A percentile compares a stretch with the other conserved stretches of the same genome.
These are phyloP conservation scores for Drosophila auraria DNA, from an alignment of 1,140 invertebrate genomes.

Conservation along the genomic window DNA sequence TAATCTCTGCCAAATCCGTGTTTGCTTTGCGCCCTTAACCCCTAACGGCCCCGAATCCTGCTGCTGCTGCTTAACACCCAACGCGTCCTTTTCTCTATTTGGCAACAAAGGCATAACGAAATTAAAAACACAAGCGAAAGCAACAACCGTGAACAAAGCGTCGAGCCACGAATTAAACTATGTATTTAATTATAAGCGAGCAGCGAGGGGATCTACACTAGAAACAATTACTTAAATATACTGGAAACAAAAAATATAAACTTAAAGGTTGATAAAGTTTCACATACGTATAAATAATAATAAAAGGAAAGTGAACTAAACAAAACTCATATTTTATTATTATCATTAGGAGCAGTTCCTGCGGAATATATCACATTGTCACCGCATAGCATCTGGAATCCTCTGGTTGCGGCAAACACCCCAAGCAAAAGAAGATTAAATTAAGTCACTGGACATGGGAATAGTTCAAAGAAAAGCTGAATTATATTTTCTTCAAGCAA, in stretches of 20 bases:
- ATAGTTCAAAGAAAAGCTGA: not conserved
- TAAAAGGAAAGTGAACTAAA: too few species aligned
- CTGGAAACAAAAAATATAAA: not conserved
- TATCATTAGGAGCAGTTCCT: conserved; percentile 44
- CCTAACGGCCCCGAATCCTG: not conserved
- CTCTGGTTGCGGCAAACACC: conserved; percentile 55
- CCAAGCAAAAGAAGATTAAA: not conserved
- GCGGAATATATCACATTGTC: not conserved
- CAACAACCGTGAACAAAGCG: conserved; percentile 55
- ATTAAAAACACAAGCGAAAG: conserved; percentile 35
- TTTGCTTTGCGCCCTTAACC: conserved; percentile 3
- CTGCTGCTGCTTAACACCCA: conserved; percentile 1
- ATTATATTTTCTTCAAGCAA: not conserved
- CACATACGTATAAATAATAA: too few species aligned
- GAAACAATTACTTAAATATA: not conserved
- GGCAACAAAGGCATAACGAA: conserved; percentile 44
- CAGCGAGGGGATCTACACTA: not conserved
- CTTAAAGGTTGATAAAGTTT: too few species aligned
- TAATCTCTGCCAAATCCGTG: conserved; percentile 65
- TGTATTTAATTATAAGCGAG: conserved; percentile 44
- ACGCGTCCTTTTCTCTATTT: conserved; percentile 17
- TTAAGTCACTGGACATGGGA: conserved; percentile 1
- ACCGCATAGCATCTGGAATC: conserved; percentile 21
- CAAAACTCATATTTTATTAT: too few species aligned
- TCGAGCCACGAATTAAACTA: conserved; percentile 56